Base-by-base conservation (phyloP, 2,797 vertebrate species). In the Vespertilio murinus region DNA sequence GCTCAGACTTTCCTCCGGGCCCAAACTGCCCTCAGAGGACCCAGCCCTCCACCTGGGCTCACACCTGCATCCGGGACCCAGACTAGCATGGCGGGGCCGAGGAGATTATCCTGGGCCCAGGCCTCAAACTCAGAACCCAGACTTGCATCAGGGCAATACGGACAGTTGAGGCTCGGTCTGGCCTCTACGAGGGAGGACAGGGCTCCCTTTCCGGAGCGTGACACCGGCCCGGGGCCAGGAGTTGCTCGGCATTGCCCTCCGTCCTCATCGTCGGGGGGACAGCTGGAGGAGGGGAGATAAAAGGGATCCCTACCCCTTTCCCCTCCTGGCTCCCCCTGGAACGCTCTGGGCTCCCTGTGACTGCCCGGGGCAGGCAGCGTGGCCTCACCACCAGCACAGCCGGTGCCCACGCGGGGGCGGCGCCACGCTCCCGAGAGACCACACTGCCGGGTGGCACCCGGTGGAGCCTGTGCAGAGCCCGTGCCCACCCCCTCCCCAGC, bases 81-180 rank as follows among this genome's bases (percentile, higher is more conserved):
- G n/a, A n/a, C n/a, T n/a, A n/a, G n/a, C n/a, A n/a, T n/a, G n/a
- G n/a, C n/a, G n/a, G n/a, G n/a, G n/a, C n/a, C n/a, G n/a, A n/a
- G n/a, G n/a, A n/a, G n/a, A n/a, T n/a, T n/a, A n/a, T n/a, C n/a
- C n/a, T n/a, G n/a, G n/a, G n/a, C n/a, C n/a, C n/a, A n/a, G n/a
- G n/a, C n/a, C n/a, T n/a, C n/a, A n/a, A n/a, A n/a, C n/a, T n/a
- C n/a, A n/a, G n/a, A n/a, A n/a, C n/a, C n/a, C n/a, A n/a, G n/a
- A n/a, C n/a, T n/a, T n/a, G n/a, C n/a, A n/a, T n/a, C n/a, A n/a
- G n/a, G n/a, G n/a, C n/a, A n/a, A n/a, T n/a, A n/a, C n/a, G n/a
- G n/a, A n/a, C n/a, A n/a, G n/a, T n/a, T n/a, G n/a, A n/a, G 91
- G 87, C 64, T 70, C 40, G 10, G 47, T 80, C 90, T 82, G 85